Evolutionary conservation across 2,113 vertebrate species (phyloP).

Genomic region (Sialia sialis): DNA sequence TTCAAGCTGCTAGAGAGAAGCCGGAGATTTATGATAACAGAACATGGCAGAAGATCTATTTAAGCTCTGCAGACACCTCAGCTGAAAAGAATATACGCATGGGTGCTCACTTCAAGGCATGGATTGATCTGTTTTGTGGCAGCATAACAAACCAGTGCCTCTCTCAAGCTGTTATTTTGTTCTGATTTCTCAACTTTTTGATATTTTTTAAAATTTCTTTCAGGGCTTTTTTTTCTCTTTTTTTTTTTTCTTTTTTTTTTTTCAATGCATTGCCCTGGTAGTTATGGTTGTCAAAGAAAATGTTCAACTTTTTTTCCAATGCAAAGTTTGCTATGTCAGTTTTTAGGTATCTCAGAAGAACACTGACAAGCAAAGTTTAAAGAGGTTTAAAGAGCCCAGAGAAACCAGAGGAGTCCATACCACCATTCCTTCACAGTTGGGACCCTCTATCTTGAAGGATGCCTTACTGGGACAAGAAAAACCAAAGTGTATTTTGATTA

Average conservation of each 20-base stretch:
- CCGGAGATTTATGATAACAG: not conserved
- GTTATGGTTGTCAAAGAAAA: not conserved
- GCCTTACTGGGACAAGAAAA: not conserved
- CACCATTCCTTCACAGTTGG: not conserved
- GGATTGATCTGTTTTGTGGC: constrained; percentile 22
- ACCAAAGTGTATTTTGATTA: not conserved
- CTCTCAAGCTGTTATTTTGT: constrained; percentile 35
- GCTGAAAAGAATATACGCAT: constrained; percentile 1
- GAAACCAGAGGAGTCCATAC: not conserved
- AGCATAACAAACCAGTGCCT: not conserved
- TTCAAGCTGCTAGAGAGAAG: not conserved
- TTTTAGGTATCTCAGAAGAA: not conserved
- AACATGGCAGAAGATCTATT: not conserved
- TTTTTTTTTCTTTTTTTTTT: not conserved
- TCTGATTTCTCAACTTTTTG: not conserved
- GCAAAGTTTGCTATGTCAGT: not conserved
- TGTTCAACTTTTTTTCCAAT: not conserved
- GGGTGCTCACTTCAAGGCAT: constrained; percentile 50
- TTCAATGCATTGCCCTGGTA: not conserved
- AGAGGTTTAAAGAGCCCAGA: not conserved
- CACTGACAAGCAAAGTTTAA: not conserved
- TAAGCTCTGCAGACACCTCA: constrained; percentile 10
- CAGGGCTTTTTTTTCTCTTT: not conserved
- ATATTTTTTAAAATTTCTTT: not conserved
- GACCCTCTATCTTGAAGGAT: not conserved